phyloP scores from a whole-genome alignment of 2,888 invertebrate genomes.

The Yponomeuta evonymella region DNA sequence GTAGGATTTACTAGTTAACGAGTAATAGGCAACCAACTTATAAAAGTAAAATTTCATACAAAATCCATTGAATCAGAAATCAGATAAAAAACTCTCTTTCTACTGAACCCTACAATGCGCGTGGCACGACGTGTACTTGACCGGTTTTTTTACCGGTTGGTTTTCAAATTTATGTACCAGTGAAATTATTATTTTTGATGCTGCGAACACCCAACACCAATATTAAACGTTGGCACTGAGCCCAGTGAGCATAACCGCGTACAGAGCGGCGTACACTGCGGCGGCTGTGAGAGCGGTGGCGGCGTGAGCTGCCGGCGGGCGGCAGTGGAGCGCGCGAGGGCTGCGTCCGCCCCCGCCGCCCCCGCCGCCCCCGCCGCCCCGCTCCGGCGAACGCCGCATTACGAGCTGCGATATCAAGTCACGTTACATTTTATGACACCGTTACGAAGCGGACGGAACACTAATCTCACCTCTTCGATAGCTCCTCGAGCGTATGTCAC shows the following conservation, averaged over 20 bases:
- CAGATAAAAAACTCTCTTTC: too few species aligned
- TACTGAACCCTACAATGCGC: too few species aligned
- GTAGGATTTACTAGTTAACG: too few species aligned
- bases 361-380: not conserved
- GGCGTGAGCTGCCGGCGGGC: not conserved
- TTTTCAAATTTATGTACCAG: not conserved
- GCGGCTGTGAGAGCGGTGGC: not conserved
- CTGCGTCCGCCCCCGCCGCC: not conserved
- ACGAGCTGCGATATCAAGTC: slow-evolving; percentile 1
- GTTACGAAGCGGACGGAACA: not conserved
- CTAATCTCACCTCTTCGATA: not conserved
- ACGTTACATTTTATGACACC: not conserved
- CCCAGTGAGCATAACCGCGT: not conserved
- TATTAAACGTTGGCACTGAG: not conserved
- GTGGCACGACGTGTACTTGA: too few species aligned
- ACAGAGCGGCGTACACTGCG: not conserved
- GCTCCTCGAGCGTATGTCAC: not conserved
- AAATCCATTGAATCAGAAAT: too few species aligned
- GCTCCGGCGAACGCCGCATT: not conserved
- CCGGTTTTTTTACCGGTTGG: too few species aligned
- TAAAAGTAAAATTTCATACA: too few species aligned
- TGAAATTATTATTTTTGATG: not conserved
- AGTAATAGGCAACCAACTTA: too few species aligned
- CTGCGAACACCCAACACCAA: not conserved
- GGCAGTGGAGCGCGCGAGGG: not conserved